These are phyloP conservation scores for Scelioninae gen. 1 DNA, from an alignment of 2,888 invertebrate genomes.

Conservation along the genomic window DNA sequence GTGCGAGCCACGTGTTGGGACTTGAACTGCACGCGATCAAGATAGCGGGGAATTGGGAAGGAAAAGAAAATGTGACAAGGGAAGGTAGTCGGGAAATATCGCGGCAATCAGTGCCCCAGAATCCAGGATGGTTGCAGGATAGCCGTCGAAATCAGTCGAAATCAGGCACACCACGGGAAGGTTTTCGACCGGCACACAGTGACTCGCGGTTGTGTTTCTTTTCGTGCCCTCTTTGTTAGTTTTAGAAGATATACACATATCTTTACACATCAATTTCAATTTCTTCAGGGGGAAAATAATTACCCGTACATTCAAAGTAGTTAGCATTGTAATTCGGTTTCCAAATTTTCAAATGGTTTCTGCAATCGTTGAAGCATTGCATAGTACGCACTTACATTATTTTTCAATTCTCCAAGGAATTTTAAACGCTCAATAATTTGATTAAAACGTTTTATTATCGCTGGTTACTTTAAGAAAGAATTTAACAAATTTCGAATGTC, in stretches of 20 bases:
- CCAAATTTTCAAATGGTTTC: slow-evolving; percentile 34
- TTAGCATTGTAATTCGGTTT: slow-evolving; percentile 24
- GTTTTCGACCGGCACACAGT: too few relatives aligned
- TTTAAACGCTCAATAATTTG: slow-evolving; percentile 24
- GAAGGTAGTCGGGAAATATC: too few relatives aligned
- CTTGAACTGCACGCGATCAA: too few relatives aligned
- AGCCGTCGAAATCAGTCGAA: too few relatives aligned
- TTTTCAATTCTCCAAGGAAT: slow-evolving; percentile 23
- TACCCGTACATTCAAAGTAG: slow-evolving; percentile 24
- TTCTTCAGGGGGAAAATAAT: slow-evolving; percentile 43
- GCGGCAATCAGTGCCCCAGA: too few relatives aligned
- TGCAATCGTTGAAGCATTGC: slow-evolving; percentile 33
- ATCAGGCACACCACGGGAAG: too few relatives aligned
- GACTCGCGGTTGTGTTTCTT: too few relatives aligned
- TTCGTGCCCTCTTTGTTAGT: too few relatives aligned
- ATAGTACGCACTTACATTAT: slow-evolving; percentile 37
- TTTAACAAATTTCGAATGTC: slow-evolving; percentile 18
- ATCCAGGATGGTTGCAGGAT: too few relatives aligned
- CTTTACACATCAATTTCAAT: slow-evolving; percentile 25
- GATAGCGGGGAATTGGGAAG: too few relatives aligned
- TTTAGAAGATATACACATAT: not conserved
- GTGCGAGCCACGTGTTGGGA: too few relatives aligned
- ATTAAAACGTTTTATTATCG: not conserved
- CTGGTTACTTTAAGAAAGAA: not conserved
- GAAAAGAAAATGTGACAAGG: too few relatives aligned